Conservation (phyloP, 1,140 invertebrate species). For the Heliconius eleuchia region DNA sequence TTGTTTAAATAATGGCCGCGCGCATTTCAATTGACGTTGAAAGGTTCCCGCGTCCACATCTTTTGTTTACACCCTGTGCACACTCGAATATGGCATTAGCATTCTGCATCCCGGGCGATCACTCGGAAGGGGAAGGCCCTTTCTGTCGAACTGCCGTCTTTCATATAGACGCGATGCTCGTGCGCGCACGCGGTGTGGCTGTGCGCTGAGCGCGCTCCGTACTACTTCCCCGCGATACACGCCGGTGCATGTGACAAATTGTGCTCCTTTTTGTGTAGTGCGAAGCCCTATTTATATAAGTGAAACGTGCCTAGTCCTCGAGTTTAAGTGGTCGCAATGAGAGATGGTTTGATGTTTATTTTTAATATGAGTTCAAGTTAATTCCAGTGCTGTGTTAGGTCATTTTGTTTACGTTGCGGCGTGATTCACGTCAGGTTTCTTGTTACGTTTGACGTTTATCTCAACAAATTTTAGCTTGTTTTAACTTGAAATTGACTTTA, state of each 20-base stretch:
- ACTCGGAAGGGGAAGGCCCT: slow-evolving; percentile 76
- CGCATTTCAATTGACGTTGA: slow-evolving; percentile 35
- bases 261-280: slow-evolving; percentile 60
- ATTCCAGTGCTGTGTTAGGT: slow-evolving; percentile 47
- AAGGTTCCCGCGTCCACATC: slow-evolving; percentile 25
- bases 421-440: slow-evolving; percentile 60
- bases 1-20: slow-evolving; percentile 29
- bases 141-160: slow-evolving; percentile 65
- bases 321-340: slow-evolving; percentile 61
- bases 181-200: slow-evolving; percentile 61
- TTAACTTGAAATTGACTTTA: background rate
- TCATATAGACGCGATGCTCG: slow-evolving; percentile 66
- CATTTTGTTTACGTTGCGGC: slow-evolving; percentile 62
- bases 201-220: slow-evolving; percentile 44
- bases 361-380: slow-evolving; percentile 62
- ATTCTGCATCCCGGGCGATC: slow-evolving; percentile 76
- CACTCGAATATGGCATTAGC: slow-evolving; percentile 53
- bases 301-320: slow-evolving; percentile 51
- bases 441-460: slow-evolving; percentile 49
- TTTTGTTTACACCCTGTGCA: slow-evolving; percentile 51
- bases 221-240: slow-evolving; percentile 38
- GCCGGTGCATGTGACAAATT: slow-evolving; percentile 56
- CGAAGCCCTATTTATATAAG: slow-evolving; percentile 63
- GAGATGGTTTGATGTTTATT: slow-evolving; percentile 68
- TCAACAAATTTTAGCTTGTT: slow-evolving; percentile 32